These are phyloP conservation scores for Hexactinellida sp. DNA, from an alignment of 37 sponge, comb jelly and placozoan species.

Conservation along the genomic window DNA sequence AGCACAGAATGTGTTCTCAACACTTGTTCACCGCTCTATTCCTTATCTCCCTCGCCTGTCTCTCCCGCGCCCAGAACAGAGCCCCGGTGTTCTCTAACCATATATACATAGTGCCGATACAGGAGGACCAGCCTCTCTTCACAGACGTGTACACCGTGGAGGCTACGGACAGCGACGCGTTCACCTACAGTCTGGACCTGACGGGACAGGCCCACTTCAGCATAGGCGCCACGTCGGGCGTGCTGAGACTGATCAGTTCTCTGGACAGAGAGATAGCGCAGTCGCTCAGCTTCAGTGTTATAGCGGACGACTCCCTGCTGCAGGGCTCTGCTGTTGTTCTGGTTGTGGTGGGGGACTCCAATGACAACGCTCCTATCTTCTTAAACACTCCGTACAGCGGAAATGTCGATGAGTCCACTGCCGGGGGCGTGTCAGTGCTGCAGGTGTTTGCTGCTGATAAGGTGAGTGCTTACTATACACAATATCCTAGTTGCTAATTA, in stretches of 20 bases:
- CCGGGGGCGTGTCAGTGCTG: neutral
- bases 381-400: neutral
- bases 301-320: neutral
- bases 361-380: neutral
- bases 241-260: neutral
- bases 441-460: neutral
- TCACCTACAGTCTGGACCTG: neutral
- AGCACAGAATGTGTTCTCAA: too few relatives aligned
- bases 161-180: neutral
- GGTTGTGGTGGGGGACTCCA: neutral
- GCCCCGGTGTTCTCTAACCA: neutral
- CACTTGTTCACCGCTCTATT: neutral
- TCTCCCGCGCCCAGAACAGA: neutral
- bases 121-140: neutral
- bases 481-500: too few relatives aligned
- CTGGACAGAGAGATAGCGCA: neutral
- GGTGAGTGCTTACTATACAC: neutral
- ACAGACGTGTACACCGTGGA: neutral
- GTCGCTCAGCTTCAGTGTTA: neutral
- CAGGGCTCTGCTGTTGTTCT: neutral
- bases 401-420: neutral
- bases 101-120: neutral
- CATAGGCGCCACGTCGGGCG: neutral
- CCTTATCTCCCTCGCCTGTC: neutral
- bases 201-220: neutral